Conservation (phyloP, 2,113 vertebrate species). For the Sceloporus undulatus region DNA sequence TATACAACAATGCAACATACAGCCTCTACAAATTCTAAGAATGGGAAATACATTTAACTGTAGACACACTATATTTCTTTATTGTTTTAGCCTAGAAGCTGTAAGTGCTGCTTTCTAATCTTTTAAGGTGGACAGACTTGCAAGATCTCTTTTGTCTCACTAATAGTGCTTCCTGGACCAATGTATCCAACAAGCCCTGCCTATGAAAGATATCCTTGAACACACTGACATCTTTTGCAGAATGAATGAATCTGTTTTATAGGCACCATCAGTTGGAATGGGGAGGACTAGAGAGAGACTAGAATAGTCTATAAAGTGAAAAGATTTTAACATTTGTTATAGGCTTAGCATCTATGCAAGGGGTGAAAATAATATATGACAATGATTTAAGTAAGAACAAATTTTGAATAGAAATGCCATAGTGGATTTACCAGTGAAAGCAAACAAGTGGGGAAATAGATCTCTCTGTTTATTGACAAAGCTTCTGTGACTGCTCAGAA, state of each 20-base stretch:
- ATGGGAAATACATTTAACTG: background rate
- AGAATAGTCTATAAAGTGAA: background rate
- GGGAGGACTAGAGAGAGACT: background rate
- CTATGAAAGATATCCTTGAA: background rate
- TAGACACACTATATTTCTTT: background rate
- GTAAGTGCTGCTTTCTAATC: conserved; percentile 9
- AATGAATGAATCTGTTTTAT: background rate
- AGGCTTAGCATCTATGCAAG: background rate
- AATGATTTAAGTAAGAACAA: background rate
- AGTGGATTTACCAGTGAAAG: background rate
- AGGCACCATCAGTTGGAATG: background rate
- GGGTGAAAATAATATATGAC: background rate
- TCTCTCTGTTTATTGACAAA: conserved; percentile 18
- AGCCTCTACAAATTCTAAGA: background rate
- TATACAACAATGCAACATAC: background rate
- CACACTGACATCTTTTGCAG: background rate
- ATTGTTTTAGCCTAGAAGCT: background rate
- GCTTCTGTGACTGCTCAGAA: background rate
- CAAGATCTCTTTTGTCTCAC: conserved; percentile 16
- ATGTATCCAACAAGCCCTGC: background rate
- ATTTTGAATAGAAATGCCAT: background rate
- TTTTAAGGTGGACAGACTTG: conserved; percentile 13
- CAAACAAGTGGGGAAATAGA: conserved; percentile 1
- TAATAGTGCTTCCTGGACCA: conserved; percentile 24
- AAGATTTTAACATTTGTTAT: background rate